Percentiles rank a stretch among this genome's conserved stretches.
These are phyloP conservation scores for Axis porcinus DNA, from an alignment of 2,113 vertebrate genomes.

Conservation along the genomic window DNA sequence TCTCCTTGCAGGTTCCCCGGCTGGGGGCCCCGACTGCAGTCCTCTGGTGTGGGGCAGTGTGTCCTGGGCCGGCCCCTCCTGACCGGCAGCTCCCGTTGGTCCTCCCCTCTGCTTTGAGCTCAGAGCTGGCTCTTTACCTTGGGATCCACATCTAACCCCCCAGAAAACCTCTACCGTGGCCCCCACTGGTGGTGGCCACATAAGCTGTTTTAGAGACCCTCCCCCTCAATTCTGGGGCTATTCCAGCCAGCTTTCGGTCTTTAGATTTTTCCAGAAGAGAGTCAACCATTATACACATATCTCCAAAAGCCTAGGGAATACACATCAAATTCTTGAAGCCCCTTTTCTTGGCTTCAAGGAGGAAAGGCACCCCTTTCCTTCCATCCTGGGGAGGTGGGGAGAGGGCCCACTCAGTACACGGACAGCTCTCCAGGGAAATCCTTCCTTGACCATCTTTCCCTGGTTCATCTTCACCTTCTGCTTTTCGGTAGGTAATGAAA, in stretches of 20 bases:
- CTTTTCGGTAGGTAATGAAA: background rate
- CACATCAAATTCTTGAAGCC: background rate
- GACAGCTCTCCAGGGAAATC: background rate
- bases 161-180: background rate
- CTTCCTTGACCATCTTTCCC: background rate
- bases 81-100: too few relatives aligned
- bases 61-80: background rate
- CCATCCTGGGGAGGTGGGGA: background rate
- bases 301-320: background rate
- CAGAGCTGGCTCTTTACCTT: background rate
- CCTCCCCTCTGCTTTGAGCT: background rate
- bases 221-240: background rate
- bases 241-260: background rate
- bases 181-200: background rate
- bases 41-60: background rate
- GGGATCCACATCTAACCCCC: background rate
- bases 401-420: rapidly evolving
- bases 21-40: background rate
- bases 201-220: background rate
- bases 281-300: background rate
- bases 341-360: background rate
- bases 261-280: background rate
- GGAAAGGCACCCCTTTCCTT: background rate
- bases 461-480: background rate
- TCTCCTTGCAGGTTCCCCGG: background rate